Evolutionary conservation across 64 coral and sea anemone species (phyloP).

Genomic region (Montipora efflorescens): DNA sequence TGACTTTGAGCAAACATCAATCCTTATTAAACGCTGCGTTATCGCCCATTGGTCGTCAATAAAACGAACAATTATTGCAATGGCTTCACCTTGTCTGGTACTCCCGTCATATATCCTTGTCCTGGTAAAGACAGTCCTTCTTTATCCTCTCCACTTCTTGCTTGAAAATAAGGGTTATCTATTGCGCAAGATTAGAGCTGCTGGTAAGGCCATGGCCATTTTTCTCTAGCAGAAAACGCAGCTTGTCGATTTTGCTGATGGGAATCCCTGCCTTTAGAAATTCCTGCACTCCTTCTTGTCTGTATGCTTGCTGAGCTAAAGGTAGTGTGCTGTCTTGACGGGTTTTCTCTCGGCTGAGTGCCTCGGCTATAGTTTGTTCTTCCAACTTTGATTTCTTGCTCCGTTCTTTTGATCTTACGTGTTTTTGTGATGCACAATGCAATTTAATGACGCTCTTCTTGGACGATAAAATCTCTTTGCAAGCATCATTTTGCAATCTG

Average conservation of each 20-base stretch:
- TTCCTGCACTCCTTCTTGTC: conserved; percentile 58
- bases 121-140: conserved; percentile 67
- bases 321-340: too few species aligned
- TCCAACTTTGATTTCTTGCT: conserved; percentile 25
- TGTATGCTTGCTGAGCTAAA: background rate
- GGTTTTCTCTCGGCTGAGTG: too few species aligned
- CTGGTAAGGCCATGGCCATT: too few species aligned
- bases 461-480: too few species aligned
- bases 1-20: conserved; percentile 27
- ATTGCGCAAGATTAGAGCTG: too few species aligned
- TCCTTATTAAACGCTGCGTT: conserved; percentile 5
- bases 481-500: conserved; percentile 43
- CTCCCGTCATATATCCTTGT: conserved; percentile 27
- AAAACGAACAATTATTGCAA: conserved; percentile 69
- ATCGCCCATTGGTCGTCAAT: conserved; percentile 35
- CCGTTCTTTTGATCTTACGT: conserved; percentile 23
- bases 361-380: too few species aligned
- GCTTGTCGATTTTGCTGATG: too few species aligned
- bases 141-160: conserved; percentile 19
- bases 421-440: too few species aligned
- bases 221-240: too few species aligned
- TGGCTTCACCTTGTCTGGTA: conserved; percentile 51
- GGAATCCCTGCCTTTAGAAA: conserved; percentile 23
- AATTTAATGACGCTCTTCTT: too few species aligned
- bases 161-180: too few species aligned